Percentiles rank a stretch among this genome's conserved stretches.
Evolutionary conservation across 2,797 vertebrate genomes (phyloP).

Genomic region (Phoeniculus purpureus): DNA sequence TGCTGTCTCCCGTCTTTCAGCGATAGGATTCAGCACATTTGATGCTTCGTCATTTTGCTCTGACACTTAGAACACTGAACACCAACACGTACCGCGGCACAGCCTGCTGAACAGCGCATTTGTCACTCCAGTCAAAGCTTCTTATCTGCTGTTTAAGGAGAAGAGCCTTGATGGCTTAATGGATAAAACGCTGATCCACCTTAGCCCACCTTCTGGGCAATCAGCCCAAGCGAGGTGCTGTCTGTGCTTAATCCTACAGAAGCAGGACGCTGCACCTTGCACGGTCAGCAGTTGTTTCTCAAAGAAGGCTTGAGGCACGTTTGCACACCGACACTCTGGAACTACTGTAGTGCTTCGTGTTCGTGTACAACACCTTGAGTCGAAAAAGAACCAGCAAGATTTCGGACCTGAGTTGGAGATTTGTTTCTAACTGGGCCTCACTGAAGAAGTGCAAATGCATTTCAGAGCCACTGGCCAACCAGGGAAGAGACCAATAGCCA

Average conservation of each 20-base stretch:
- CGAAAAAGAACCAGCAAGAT: neutral
- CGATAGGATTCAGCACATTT: constrained; percentile 53
- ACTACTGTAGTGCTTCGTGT: neutral
- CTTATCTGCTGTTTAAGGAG: constrained; percentile 49
- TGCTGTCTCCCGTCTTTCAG: constrained; percentile 45
- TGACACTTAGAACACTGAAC: constrained; percentile 63
- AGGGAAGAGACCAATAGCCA: too few relatives aligned
- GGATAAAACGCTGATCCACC: constrained; percentile 65
- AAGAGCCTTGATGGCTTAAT: constrained; percentile 67
- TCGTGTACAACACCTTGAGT: neutral
- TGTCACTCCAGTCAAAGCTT: constrained; percentile 58
- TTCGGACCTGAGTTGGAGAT: neutral
- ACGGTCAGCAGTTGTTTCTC: neutral
- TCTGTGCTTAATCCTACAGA: constrained; percentile 14
- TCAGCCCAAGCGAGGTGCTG: neutral
- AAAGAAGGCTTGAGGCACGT: neutral
- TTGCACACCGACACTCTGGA: neutral
- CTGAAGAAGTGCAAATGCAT: neutral
- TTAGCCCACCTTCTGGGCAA: neutral
- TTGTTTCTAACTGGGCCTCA: neutral
- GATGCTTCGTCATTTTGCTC: constrained; percentile 45
- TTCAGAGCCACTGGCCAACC: neutral
- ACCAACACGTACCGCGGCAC: constrained; percentile 14
- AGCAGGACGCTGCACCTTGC: neutral
- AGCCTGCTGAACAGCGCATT: constrained; percentile 67